Evolutionary conservation across 2,888 invertebrate genomes (phyloP).

Genomic region (Andrena dorsata): DNA sequence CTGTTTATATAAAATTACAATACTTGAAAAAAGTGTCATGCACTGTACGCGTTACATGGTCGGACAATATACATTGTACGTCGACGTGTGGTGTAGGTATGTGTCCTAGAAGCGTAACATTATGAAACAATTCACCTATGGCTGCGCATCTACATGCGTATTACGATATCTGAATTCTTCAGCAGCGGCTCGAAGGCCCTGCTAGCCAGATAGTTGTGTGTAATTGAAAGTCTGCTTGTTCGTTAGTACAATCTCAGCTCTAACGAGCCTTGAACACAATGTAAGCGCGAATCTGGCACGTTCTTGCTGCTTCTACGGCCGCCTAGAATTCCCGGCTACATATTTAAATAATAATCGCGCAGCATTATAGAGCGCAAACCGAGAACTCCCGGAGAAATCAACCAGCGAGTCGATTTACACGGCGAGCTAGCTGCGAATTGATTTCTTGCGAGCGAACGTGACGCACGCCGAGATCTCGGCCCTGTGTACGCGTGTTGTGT

Average conservation of each 20-base stretch:
- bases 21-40: slow-evolving; percentile 78
- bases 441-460: background rate
- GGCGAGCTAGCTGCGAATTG: background rate
- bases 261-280: slow-evolving; percentile 66
- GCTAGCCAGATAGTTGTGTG: slow-evolving; percentile 32
- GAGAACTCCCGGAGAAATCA: background rate
- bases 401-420: background rate
- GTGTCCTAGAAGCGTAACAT: slow-evolving; percentile 60
- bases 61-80: slow-evolving; percentile 48
- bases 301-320: background rate
- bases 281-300: slow-evolving; percentile 26
- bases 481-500: background rate
- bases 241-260: slow-evolving; percentile 54
- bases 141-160: slow-evolving; percentile 34
- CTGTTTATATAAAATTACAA: slow-evolving; percentile 79
- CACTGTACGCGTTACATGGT: slow-evolving; percentile 64
- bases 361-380: slow-evolving; percentile 4
- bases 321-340: background rate
- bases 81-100: slow-evolving; percentile 32
- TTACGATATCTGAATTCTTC: slow-evolving; percentile 19
- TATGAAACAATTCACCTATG: slow-evolving; percentile 46
- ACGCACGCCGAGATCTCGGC: slow-evolving; percentile 33
- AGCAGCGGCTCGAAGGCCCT: slow-evolving; percentile 36
- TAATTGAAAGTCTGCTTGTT: slow-evolving; percentile 49
- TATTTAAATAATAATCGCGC: slow-evolving; percentile 28